Evolutionary conservation across 1,140 invertebrate species (phyloP).

Genomic region (Eciton burchellii): DNA sequence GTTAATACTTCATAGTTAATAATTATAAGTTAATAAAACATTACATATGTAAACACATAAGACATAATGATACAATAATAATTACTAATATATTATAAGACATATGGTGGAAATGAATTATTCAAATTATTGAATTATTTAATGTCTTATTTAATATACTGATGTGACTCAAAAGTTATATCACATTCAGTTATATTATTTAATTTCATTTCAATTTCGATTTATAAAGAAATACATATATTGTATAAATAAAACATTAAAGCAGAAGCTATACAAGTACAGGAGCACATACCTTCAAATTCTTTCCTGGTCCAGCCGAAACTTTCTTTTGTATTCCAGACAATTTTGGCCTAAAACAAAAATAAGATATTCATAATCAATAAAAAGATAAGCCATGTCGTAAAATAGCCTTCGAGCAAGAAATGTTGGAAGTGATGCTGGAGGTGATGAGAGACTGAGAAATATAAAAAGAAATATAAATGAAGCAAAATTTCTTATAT

Average conservation of each 20-base stretch:
- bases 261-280: background rate
- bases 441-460: conserved; percentile 74
- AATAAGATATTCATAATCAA: conserved; percentile 62
- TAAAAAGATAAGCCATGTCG: conserved; percentile 46
- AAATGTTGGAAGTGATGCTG: conserved; percentile 79
- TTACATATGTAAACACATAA: background rate
- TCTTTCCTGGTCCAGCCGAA: conserved; percentile 49
- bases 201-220: background rate
- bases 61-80: background rate
- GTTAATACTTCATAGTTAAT: no score
- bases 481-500: conserved; percentile 66
- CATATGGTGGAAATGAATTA: background rate
- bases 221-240: background rate
- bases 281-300: conserved; percentile 67
- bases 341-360: conserved; percentile 75
- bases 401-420: conserved; percentile 58
- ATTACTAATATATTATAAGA: background rate
- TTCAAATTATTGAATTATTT: conserved; percentile 23
- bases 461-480: conserved; percentile 63
- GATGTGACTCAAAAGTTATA: conserved; percentile 1
- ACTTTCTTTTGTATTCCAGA: conserved; percentile 59
- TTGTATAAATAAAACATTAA: conserved; percentile 1
- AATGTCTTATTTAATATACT: conserved; percentile 6
- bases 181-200: background rate
- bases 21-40: background rate